A percentile compares a stretch with the other conserved stretches of the same genome.
These are phyloP conservation scores for Pionites leucogaster DNA, from an alignment of 2,113 vertebrate species.

Conservation along the genomic window DNA sequence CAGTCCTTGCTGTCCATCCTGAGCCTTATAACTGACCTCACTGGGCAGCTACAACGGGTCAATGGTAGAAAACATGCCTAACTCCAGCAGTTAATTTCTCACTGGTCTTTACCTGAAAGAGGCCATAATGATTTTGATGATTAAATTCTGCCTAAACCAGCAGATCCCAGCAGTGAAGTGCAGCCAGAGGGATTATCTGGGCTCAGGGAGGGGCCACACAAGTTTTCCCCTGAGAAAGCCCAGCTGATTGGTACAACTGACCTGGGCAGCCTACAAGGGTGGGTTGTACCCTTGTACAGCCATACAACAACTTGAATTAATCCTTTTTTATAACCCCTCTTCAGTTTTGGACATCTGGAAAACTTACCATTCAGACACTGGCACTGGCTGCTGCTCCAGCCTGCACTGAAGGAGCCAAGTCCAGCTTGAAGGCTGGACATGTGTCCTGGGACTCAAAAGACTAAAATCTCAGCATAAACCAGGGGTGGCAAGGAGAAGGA, in stretches of 20 bases:
- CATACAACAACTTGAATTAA: neutral
- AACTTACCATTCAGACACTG: neutral
- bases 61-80: neutral
- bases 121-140: neutral
- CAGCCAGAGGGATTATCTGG: constrained; percentile 30
- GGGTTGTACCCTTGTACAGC: neutral
- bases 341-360: neutral
- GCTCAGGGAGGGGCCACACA: constrained; percentile 11
- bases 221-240: neutral
- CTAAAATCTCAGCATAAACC: neutral
- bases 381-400: neutral
- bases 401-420: neutral
- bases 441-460: neutral
- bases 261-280: neutral
- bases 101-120: neutral
- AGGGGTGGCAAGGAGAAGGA: neutral
- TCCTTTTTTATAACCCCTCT: neutral
- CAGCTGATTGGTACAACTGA: neutral
- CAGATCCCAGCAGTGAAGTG: neutral
- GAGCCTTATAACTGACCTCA: neutral
- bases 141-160: neutral
- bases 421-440: neutral
- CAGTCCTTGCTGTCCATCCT: neutral
- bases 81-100: neutral
- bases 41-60: neutral